These are phyloP conservation scores for Pseudococcus viburni DNA, from an alignment of 2,888 invertebrate species.

Conservation along the genomic window DNA sequence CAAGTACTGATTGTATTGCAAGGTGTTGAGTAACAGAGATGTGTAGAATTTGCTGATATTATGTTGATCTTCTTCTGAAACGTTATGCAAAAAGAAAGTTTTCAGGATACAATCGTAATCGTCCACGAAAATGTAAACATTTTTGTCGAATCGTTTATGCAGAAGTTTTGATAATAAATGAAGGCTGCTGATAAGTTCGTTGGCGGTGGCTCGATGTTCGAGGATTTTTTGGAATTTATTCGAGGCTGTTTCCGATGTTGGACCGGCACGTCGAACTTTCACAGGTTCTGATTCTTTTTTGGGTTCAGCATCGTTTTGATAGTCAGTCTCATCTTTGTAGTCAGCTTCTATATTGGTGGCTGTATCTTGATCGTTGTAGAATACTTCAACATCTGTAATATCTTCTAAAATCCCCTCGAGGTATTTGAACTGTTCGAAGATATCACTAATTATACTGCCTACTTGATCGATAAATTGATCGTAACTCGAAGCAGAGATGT, in stretches of 20 bases:
- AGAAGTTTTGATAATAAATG: slow-evolving; percentile 19
- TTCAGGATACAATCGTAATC: slow-evolving; percentile 16
- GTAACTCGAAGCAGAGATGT: background rate
- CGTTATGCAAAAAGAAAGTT: background rate
- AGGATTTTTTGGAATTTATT: slow-evolving; percentile 13
- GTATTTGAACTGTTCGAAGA: background rate
- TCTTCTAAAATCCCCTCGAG: background rate
- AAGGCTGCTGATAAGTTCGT: background rate
- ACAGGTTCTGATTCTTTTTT: background rate
- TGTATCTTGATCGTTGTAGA: background rate
- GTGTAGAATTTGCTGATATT: background rate
- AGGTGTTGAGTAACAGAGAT: background rate
- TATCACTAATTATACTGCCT: background rate
- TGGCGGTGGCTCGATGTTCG: background rate
- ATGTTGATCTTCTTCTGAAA: background rate
- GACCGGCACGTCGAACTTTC: background rate
- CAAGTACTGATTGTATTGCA: background rate
- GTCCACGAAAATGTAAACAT: background rate
- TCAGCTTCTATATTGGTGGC: background rate
- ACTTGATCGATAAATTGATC: background rate
- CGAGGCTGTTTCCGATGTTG: background rate
- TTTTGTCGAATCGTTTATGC: background rate
- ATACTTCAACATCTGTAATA: background rate
- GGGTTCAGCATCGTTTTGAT: background rate
- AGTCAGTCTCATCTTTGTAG: background rate